Base-by-base conservation (phyloP, 1,140 invertebrate genomes). In the Oncopodura yosiiana region DNA sequence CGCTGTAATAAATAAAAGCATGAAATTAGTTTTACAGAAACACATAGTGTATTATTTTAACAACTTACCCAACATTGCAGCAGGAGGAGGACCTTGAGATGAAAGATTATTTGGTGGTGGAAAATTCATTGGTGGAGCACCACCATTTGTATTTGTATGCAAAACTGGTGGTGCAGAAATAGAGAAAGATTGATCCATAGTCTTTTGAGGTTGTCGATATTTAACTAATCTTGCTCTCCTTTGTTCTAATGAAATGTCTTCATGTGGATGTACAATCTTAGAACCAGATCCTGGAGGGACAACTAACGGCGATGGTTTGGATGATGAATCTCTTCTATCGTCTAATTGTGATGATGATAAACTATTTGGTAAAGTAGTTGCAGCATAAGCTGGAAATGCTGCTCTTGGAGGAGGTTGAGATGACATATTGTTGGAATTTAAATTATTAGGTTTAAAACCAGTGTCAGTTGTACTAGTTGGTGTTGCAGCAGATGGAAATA, bases 181-280 rank as follows among this genome's bases (percentile, higher is more conserved):
- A 2, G 62, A 58, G 32, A 21, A 21, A 3, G 36, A 23, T 37
- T 27, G 14, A n/a, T 12, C 19, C 43, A 24, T 26, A 42, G 26
- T 42, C 44, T 57, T 11, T 34, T 55, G 44, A 60, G 72, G 72
- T 44, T 69, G 69, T 44, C 79, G 75, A 69, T 93, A 93, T 68
- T 86, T 86, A 3, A 80, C 75, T 65, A 81, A 72, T 56, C 81
- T 77, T 11, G 88, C 82, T 48, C 84, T 75, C 58, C 87, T 80
- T 73, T 94, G 89, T 69, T 94, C 91, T 74, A 85, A 63, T 39
- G 90, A 94, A 37, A 94, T 82, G 73, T 95, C 93, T 71, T 95
- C 90, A 23, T 86, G 81, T 23, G 92, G 93, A 72, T 96, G 93
- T 66, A 95, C 83, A 48, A 95, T 92, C 74, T 87, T 87, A 68